Evolutionary conservation across 2,113 vertebrate genomes (phyloP).

Genomic region (Gnathonemus echidnorhynchus): DNA sequence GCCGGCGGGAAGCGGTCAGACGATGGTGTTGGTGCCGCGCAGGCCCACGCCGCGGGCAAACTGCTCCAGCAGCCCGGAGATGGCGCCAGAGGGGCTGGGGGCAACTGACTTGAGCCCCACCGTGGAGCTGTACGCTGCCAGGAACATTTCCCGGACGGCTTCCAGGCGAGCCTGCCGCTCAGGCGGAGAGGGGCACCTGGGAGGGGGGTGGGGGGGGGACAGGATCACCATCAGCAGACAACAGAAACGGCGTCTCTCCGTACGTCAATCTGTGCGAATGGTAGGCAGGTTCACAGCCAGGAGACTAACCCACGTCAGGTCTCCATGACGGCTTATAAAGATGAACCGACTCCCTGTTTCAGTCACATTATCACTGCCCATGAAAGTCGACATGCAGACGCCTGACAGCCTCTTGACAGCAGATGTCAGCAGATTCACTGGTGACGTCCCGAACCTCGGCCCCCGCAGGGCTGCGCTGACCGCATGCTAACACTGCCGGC

Average conservation of each 20-base stretch:
- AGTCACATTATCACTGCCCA: neutral
- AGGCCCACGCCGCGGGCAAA: constrained; percentile 88
- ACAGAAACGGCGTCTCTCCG: neutral
- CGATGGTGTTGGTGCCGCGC: constrained; percentile 70
- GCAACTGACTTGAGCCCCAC: constrained; percentile 77
- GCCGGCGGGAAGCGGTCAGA: constrained; percentile 55
- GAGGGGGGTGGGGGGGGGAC: neutral
- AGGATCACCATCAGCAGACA: neutral
- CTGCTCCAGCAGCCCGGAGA: constrained; percentile 89
- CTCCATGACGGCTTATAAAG: neutral
- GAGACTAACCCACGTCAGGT: neutral
- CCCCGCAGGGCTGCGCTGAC: neutral
- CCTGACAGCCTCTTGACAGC: neutral
- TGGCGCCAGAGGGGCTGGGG: constrained; percentile 80
- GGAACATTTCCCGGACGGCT: constrained; percentile 82
- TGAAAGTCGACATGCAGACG: neutral
- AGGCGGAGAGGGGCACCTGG: constrained; percentile 57
- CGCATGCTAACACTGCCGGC: neutral
- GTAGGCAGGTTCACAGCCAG: neutral
- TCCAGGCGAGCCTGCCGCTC: constrained; percentile 81
- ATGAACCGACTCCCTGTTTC: neutral
- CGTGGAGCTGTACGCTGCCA: constrained; percentile 85
- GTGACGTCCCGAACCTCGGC: neutral
- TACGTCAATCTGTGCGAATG: neutral
- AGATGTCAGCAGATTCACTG: neutral